Conservation (phyloP, 1,140 invertebrate species). For the Cydia splendana region DNA sequence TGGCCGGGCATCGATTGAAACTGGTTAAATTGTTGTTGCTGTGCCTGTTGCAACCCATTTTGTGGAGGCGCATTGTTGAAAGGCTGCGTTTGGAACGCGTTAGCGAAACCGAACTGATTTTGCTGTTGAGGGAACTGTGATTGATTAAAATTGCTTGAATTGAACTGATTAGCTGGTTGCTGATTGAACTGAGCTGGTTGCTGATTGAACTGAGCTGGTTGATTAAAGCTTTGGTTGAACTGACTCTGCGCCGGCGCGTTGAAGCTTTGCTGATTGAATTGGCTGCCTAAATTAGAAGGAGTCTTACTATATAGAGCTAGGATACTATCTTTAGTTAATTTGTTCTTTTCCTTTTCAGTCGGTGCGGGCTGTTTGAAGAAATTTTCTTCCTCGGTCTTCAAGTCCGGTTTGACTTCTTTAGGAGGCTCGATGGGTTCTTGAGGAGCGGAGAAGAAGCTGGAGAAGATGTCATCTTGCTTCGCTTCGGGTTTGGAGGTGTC, state of each 20-base stretch:
- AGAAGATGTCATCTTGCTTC: constrained; percentile 86
- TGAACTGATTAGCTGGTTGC: constrained; percentile 30
- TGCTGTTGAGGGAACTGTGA: constrained; percentile 3
- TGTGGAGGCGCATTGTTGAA: constrained; percentile 51
- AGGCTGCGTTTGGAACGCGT: constrained; percentile 38
- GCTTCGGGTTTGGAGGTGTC: constrained; percentile 71
- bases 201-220: constrained; percentile 14
- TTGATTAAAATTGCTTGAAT: constrained; percentile 39
- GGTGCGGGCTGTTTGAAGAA: constrained; percentile 94
- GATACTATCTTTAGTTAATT: constrained; percentile 96
- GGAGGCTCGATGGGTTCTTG: constrained; percentile 69
- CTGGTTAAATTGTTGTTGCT: constrained; percentile 48
- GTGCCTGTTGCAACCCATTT: constrained; percentile 56
- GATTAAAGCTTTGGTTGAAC: neutral
- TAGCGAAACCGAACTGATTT: constrained; percentile 36
- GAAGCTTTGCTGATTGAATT: constrained; percentile 45
- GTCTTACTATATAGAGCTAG: constrained; percentile 91
- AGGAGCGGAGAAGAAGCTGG: constrained; percentile 87
- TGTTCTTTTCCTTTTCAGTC: constrained; percentile 87
- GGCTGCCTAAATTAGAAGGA: constrained; percentile 69
- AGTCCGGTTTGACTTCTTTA: constrained; percentile 73
- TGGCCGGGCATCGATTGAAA: constrained; percentile 57
- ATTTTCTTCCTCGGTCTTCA: constrained; percentile 90
- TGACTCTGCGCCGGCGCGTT: constrained; percentile 41
- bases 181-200: constrained; percentile 7